Evolutionary conservation across 2,888 invertebrate species (phyloP).

Genomic region (Tolmerus cingulatus): DNA sequence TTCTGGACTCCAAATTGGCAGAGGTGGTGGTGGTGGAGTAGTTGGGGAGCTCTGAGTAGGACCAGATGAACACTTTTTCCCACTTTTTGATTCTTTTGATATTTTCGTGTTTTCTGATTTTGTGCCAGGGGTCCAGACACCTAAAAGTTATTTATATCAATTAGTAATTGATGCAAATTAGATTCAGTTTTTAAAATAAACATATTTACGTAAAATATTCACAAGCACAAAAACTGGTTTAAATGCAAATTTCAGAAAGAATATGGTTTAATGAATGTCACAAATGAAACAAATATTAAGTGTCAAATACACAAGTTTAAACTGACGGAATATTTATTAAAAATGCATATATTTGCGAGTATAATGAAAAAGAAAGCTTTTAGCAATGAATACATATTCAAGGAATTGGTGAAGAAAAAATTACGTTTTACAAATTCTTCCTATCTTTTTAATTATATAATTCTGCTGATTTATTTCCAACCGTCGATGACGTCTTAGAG

Average conservation of each 20-base stretch:
- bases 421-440: neutral
- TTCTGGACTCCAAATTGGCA: conserved; percentile 81
- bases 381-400: neutral
- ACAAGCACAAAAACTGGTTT: neutral
- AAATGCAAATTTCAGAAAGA: neutral
- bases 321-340: neutral
- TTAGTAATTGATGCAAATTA: neutral
- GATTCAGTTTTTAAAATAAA: neutral
- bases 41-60: conserved; percentile 55
- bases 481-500: too few species aligned
- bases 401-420: neutral
- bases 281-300: neutral
- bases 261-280: neutral
- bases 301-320: neutral
- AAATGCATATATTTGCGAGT: neutral
- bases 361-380: too few species aligned
- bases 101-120: neutral
- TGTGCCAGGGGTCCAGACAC: conserved; percentile 10
- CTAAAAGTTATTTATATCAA: neutral
- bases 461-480: too few species aligned
- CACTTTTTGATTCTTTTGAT: conserved; percentile 50
- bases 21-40: conserved; percentile 62
- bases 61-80: conserved; percentile 62
- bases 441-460: neutral
- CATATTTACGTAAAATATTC: neutral